Percentiles rank a stretch among this genome's conserved stretches.
These are phyloP conservation scores for Actinopyga echinites DNA, from an alignment of 53 echinoderm and acorn worm species.

Conservation along the genomic window DNA sequence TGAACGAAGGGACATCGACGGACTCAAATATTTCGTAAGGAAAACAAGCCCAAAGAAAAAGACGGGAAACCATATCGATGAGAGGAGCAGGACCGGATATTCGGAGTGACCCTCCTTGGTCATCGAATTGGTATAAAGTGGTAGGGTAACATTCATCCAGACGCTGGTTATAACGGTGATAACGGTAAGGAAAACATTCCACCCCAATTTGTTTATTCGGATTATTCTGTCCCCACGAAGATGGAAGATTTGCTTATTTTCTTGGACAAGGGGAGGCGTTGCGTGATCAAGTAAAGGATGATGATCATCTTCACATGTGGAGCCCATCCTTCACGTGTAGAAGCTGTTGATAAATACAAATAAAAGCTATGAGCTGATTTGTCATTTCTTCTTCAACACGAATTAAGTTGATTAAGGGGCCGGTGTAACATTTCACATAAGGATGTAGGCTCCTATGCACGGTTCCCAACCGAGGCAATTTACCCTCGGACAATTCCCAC, in stretches of 20 bases:
- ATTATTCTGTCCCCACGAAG: conserved; percentile 24
- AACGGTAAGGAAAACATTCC: conserved; percentile 80
- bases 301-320: too few species aligned
- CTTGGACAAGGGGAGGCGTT: too few species aligned
- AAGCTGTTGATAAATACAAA: too few species aligned
- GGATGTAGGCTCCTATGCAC: too few species aligned
- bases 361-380: too few species aligned
- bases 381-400: too few species aligned
- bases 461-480: too few species aligned
- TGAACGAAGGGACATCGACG: conserved; percentile 35
- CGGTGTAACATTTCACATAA: too few species aligned
- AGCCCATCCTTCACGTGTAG: too few species aligned
- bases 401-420: too few species aligned
- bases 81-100: conserved; percentile 75
- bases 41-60: conserved; percentile 77
- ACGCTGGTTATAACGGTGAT: conserved; percentile 69
- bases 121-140: conserved; percentile 72
- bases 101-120: conserved; percentile 59
- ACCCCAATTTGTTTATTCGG: conserved; percentile 34
- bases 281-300: too few species aligned
- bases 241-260: background rate
- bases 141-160: conserved; percentile 78
- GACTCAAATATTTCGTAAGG: conserved; percentile 62
- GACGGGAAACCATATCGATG: conserved; percentile 78
- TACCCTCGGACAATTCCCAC: too few species aligned